phyloP scores from a whole-genome alignment of 2,888 invertebrate species.

The Scrobipalpa atriplicella region DNA sequence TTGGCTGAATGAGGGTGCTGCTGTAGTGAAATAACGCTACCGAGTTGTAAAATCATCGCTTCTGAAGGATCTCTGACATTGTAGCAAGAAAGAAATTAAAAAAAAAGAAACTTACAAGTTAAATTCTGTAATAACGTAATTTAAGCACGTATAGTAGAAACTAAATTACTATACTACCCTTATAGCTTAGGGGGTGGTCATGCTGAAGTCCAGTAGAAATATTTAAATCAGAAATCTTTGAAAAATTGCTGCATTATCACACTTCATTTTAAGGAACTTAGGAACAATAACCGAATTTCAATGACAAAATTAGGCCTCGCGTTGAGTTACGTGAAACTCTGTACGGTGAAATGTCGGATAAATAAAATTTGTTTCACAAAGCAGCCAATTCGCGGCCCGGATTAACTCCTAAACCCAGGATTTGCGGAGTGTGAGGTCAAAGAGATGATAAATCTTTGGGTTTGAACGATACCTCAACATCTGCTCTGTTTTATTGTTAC shows the following conservation, averaged over 20 bases:
- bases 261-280: too few relatives aligned
- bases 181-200: too few relatives aligned
- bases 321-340: conserved; percentile 25
- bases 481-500: background rate
- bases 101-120: background rate
- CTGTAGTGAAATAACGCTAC: background rate
- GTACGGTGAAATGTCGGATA: conserved; percentile 7
- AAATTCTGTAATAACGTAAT: too few relatives aligned
- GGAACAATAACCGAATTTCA: too few relatives aligned
- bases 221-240: too few relatives aligned
- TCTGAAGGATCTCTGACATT: background rate
- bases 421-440: conserved; percentile 3
- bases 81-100: background rate
- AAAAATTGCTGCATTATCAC: too few relatives aligned
- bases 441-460: background rate
- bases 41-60: background rate
- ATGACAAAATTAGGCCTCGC: conserved; percentile 24
- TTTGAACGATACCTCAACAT: background rate
- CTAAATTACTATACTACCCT: too few relatives aligned
- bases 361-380: conserved; percentile 26
- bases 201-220: too few relatives aligned
- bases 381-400: conserved; percentile 18
- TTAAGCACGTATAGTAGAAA: too few relatives aligned
- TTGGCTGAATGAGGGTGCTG: background rate
- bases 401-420: background rate